Base-by-base conservation (phyloP, 2,113 vertebrate species). In the Cacatua alba region DNA sequence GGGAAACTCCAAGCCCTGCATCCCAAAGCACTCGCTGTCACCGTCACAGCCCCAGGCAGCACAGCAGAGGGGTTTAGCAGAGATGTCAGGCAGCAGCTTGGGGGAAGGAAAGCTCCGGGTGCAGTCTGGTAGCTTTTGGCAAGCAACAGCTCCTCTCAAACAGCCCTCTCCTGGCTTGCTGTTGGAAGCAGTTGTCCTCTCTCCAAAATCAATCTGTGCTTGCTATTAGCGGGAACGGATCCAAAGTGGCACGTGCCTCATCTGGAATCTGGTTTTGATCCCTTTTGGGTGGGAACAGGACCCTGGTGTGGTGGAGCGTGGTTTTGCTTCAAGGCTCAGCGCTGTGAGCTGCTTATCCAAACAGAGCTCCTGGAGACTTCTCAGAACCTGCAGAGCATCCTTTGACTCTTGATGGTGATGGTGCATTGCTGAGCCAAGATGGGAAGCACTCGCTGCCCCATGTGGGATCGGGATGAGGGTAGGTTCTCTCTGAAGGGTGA, bases 381-480 rank as follows among this genome's bases (percentile, higher is more conserved):
- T 6, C 20, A 25, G 29, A n/a, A 57, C 16, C 62, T 11, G 14
- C 51, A 35, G 9, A 41, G 21, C 83, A 9, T 68, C 64, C 62
- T 2, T 0, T 5, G 46, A 1, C 33, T 49, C 33, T 5, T 24
- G 57, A 59, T n/a, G 57, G 57, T 35, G 33, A n/a, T 10, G 57
- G 21, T 5, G 13, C 57, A 7, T 28, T 7, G 41, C 68, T 51
- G 48, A 11, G 80, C 67, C 67, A 4, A 21, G 80, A 10, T 0
- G 60, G 55, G 81, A 17, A 44, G 51, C 70, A 11, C 10, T 6
- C 1, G 0, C 24, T 39, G 46, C 51, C 35, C 39, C 25, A 0
- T 0, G 0, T 1, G 16, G 51, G 53, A 26, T 79, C 2, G 2
- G 55, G 19, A 10, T 20, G 63, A 8, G 35, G 0, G 0, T 28